Base-by-base conservation (phyloP, 2,888 invertebrate genomes). In the Drosophila basisetae region DNA sequence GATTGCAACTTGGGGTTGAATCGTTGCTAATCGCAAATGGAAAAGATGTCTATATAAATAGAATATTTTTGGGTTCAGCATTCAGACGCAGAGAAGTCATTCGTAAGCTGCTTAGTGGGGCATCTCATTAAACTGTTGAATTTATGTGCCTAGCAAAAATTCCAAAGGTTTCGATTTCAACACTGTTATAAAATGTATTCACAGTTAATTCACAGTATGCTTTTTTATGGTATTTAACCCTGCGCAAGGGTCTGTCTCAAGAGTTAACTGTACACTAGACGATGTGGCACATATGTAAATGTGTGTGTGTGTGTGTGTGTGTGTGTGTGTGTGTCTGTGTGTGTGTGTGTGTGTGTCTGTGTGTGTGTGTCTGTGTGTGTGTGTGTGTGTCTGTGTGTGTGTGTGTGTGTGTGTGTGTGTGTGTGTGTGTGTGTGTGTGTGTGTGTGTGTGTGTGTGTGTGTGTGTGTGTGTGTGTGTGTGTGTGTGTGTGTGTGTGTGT, bases 191-290 rank as follows among this genome's bases (percentile, higher is more conserved):
- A 39, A 39, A 56, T 28, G 28, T 55, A 28, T 37, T 55, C 37
- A 56, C 28, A 28, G 56, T 39, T 58, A 16, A 37, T 58, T 31
- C 61, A 47, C 52, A 56, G 47, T 47, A 61, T 37, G 33, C 22
- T 35, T 55, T 30, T 53, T 28, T 61, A 56, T 35, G 47, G n/a
- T 56, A 63, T 50, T 73, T 58, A 63, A 43, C 37, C 49, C 22
- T 6, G 61, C 22, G 18, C 30, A 60, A 61, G 69, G 61, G 64
- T 49, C 63, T 58, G 81, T 83, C 82, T 82, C 82, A 78, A 82
- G 83, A 78, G 84, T 68, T 78, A 68, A 74, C 84, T 68, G 66
- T 67, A 64, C 68, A 30, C 55, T 55, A 61, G 55, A 76, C 73
- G 79, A 82, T 69, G 25, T 25, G 28, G 5, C 49, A 50, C 28